Evolutionary conservation across 2,888 invertebrate species (phyloP).

Genomic region (Andrena hattorfiana): DNA sequence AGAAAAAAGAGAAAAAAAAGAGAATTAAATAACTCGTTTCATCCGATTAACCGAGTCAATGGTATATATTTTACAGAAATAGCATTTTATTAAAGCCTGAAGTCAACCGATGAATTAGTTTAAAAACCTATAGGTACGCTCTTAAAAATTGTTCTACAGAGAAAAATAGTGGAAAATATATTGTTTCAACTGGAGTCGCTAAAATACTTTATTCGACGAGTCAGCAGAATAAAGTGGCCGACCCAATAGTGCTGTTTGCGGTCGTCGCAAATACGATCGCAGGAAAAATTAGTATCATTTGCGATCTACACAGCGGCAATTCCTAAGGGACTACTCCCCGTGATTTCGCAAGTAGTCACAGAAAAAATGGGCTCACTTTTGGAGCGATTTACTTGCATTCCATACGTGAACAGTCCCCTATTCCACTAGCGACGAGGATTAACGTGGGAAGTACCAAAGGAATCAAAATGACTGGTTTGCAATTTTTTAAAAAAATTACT

Average conservation of each 20-base stretch:
- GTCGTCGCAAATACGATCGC: background rate
- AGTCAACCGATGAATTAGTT: background rate
- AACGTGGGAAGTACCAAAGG: no score
- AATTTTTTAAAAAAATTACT: no score
- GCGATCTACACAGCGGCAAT: constrained; percentile 2
- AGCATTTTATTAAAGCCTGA: background rate
- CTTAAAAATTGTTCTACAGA: background rate
- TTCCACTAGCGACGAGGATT: no score
- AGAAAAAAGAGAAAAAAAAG: no score
- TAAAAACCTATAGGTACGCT: background rate
- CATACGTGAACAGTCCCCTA: no score
- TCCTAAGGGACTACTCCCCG: constrained; percentile 1
- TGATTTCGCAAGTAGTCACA: background rate
- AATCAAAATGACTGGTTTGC: no score
- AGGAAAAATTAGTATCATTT: constrained; percentile 34
- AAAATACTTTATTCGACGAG: background rate
- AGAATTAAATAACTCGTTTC: background rate
- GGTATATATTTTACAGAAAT: background rate
- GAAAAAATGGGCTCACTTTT: background rate
- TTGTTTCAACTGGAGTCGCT: background rate
- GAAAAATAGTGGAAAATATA: background rate
- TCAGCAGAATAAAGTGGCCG: background rate
- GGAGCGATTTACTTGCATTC: no score
- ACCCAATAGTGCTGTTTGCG: background rate
- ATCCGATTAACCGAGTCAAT: background rate